phyloP scores from a whole-genome alignment of 2,888 invertebrate species.

The Ernsta delagoae region DNA sequence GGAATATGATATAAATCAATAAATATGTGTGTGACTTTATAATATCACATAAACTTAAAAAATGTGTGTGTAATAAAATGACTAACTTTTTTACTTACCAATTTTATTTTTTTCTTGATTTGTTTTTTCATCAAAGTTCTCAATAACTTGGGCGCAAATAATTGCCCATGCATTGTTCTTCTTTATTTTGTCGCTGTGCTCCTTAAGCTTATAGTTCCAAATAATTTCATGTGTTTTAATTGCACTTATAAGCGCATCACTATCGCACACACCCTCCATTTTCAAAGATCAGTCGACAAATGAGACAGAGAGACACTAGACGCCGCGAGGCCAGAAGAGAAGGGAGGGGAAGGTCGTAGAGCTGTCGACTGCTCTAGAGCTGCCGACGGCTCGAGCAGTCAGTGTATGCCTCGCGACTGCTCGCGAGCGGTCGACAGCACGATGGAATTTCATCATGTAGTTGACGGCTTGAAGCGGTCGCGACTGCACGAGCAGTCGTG shows the following conservation, averaged over 20 bases:
- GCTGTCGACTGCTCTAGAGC: constrained; percentile 32
- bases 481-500: constrained; percentile 47
- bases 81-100: constrained; percentile 25
- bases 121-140: constrained; percentile 46
- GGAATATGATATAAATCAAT: constrained; percentile 33
- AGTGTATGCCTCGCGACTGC: constrained; percentile 39
- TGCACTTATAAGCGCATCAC: constrained; percentile 45
- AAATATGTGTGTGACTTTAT: constrained; percentile 11
- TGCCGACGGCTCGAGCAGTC: constrained; percentile 43
- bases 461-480: constrained; percentile 47
- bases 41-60: constrained; percentile 21
- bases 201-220: constrained; percentile 45
- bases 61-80: constrained; percentile 32
- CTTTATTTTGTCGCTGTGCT: constrained; percentile 46
- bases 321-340: constrained; percentile 13
- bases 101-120: constrained; percentile 33
- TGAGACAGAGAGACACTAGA: constrained; percentile 23
- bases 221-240: constrained; percentile 45
- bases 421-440: constrained; percentile 42
- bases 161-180: constrained; percentile 46
- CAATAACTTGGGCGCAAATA: constrained; percentile 45
- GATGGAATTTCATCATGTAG: constrained; percentile 44
- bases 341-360: constrained; percentile 30
- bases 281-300: constrained; percentile 41
- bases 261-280: constrained; percentile 42